Percentiles rank a stretch among this genome's conserved stretches.
Conservation (phyloP, 2,113 vertebrate species). For the Strigops habroptila region DNA sequence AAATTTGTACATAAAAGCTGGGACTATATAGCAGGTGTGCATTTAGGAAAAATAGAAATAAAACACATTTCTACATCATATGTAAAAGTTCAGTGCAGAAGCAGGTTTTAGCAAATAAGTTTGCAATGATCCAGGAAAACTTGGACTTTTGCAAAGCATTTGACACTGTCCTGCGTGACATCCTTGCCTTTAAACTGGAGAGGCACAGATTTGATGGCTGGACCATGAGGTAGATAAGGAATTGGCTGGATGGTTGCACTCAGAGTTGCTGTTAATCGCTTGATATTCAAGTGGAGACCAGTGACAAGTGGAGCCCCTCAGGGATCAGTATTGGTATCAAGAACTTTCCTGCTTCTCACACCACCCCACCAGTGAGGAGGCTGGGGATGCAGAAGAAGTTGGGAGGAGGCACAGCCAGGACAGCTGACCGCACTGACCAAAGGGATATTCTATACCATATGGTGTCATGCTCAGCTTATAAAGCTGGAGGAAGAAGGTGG, state of each 20-base stretch:
- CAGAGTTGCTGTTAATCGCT: not conserved
- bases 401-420: not conserved
- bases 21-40: not conserved
- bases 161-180: not conserved
- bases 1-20: not conserved
- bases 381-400: not conserved
- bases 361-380: not conserved
- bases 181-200: not conserved
- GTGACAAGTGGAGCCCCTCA: fast-evolving
- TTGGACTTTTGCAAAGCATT: not conserved
- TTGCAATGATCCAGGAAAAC: not conserved
- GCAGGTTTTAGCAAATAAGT: not conserved
- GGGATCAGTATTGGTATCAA: not conserved
- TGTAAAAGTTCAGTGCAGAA: not conserved
- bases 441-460: not conserved
- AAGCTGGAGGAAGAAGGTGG: not conserved
- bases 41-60: not conserved
- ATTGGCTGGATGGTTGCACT: not conserved
- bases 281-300: not conserved
- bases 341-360: not conserved
- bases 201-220: not conserved
- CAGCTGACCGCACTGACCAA: not conserved
- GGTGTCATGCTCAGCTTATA: not conserved
- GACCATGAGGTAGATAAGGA: not conserved
- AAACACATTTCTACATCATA: not conserved